Percentiles rank a stretch among this genome's conserved stretches.
Evolutionary conservation across 2,113 vertebrate genomes (phyloP).

Genomic region (Ovis aries): ARS-UI_Ramb_v3.0 NC_056067.1:52743001-52743500

Average conservation of each 20-base stretch:
- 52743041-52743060: conserved; percentile 92
- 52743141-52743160: conserved; percentile 94
- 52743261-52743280: background rate
- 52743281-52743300: background rate
- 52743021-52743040: conserved; percentile 92
- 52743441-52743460: background rate
- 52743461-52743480: background rate
- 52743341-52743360: background rate
- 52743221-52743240: background rate
- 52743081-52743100: conserved; percentile 96
- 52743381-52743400: background rate
- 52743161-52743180: conserved; percentile 75
- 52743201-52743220: background rate
- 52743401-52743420: background rate
- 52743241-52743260: rapidly evolving
- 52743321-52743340: background rate
- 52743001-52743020: conserved; percentile 94
- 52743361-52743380: background rate
- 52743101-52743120: conserved; percentile 93
- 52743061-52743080: conserved; percentile 94
- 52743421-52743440: background rate
- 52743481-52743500: background rate
- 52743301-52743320: background rate
- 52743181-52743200: background rate
- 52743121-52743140: conserved; percentile 95